Evolutionary conservation across 2,113 vertebrate species (phyloP), one percentile per base, ranked within the genome.

Genomic region (Misgurnus anguillicaudatus): DNA sequence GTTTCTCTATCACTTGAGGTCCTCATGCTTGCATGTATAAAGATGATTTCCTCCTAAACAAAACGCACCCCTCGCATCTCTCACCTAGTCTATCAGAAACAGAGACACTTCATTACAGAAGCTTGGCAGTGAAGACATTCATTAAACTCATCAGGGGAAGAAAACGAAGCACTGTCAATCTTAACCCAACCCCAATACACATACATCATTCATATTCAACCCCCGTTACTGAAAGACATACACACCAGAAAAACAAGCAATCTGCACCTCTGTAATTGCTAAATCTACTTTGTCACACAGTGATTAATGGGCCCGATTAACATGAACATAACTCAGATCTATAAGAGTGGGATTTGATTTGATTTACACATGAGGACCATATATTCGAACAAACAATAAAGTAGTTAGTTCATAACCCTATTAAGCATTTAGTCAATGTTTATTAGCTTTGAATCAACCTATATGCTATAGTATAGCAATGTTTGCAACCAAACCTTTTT

Each of bases 111-210:
- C 41, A 69, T 77, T 66, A 80, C 60, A 41, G 19, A 3, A 55
- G 47, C n/a, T 53, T 69, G 38, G 38, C 61, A 65, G 61, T 47
- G 64, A 72, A 79, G 55, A 47, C 67, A 11, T 24, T 83, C 77
- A 80, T 83, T 80, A 83, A 45, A 76, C 57, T 60, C 62, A 79
- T 75, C 65, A 41, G 57, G 69, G 19, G 53, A 69, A 79, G 57
- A 55, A 55, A 53, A 24, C 41, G 7, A 66, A 51, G 36, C 41
- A 36, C 72, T 74, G 72, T 74, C 57, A 74, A 31, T 47, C 72
- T 79, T 48, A 48, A 13, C 13, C 53, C 16, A 31, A 31, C 24
- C 24, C 24, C 24, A 31, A 31, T 31, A 31, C 24, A 11, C 10
- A 45, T 13, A 51, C 48, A 16, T 63, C 71, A 39, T 3, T 65